Evolutionary conservation across 1,140 invertebrate genomes (phyloP).

Genomic region (Gryon sp.): DNA sequence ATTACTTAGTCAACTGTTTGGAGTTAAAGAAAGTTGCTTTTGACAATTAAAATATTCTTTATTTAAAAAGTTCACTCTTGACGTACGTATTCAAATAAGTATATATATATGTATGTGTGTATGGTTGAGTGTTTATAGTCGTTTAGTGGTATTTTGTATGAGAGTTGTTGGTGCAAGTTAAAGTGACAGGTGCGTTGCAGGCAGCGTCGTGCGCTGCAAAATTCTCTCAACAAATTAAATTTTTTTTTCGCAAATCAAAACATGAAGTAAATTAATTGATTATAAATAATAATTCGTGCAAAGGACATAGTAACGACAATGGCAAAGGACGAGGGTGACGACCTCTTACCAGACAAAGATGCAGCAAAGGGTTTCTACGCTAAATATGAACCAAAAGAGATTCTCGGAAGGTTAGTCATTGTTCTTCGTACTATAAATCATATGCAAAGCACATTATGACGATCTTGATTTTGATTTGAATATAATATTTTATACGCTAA

Average conservation of each 20-base stretch:
- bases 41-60: slow-evolving; percentile 9
- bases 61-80: slow-evolving; percentile 17
- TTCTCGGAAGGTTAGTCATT: slow-evolving; percentile 90
- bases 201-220: slow-evolving; percentile 27
- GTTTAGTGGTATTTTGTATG: too few species aligned
- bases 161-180: slow-evolving; percentile 6
- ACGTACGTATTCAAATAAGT: slow-evolving; percentile 9
- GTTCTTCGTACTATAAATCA: neutral
- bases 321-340: slow-evolving; percentile 91
- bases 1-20: too few species aligned
- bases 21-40: slow-evolving; percentile 1
- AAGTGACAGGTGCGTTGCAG: slow-evolving; percentile 54
- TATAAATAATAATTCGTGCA: neutral
- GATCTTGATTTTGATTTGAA: neutral
- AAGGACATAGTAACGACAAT: slow-evolving; percentile 73
- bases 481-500: neutral
- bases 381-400: slow-evolving; percentile 98
- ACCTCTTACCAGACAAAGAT: slow-evolving; percentile 92
- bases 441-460: neutral
- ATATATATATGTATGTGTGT: neutral
- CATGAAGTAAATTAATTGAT: slow-evolving; percentile 44
- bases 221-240: slow-evolving; percentile 21
- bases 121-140: too few species aligned
- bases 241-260: slow-evolving; percentile 18
- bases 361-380: slow-evolving; percentile 97